A percentile compares a stretch with the other conserved stretches of the same genome.
phyloP scores from a whole-genome alignment of 2,113 vertebrate species.

The Carlito syrichta region DNA sequence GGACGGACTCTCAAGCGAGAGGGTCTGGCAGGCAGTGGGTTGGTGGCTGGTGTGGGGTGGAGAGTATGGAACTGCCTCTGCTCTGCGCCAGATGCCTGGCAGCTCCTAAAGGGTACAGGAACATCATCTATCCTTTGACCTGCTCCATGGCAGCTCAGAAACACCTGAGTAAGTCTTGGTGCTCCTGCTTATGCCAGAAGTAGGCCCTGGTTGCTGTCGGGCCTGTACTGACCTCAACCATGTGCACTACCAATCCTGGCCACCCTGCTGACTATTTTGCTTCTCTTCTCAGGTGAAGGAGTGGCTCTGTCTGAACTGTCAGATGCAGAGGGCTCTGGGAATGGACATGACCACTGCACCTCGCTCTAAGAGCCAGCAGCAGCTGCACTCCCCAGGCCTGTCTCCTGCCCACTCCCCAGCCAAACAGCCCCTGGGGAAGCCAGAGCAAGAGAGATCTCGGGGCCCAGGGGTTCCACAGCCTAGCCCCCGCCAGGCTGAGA shows the following conservation, averaged over 20 bases:
- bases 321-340: slow-evolving; percentile 98
- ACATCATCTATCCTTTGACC: neutral
- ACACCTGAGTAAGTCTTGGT: neutral
- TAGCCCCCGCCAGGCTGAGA: slow-evolving; percentile 66
- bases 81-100: neutral
- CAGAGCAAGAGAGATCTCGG: slow-evolving; percentile 68
- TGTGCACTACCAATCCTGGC: neutral
- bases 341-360: slow-evolving; percentile 99
- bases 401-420: slow-evolving; percentile 86
- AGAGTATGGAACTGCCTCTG: neutral
- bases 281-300: slow-evolving; percentile 92
- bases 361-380: slow-evolving; percentile 97
- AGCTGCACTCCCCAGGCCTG: slow-evolving; percentile 91
- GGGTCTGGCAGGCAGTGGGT: neutral
- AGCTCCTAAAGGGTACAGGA: neutral
- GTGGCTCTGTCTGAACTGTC: slow-evolving; percentile 99
- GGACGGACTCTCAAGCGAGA: neutral
- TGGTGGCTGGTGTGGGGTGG: too few relatives aligned
- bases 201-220: neutral
- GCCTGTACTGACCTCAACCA: neutral
- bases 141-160: neutral
- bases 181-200: neutral
- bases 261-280: neutral
- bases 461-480: slow-evolving; percentile 61
- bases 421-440: slow-evolving; percentile 81